Base-by-base conservation (phyloP, 2,113 vertebrate species). In the Perca flavescens region DNA sequence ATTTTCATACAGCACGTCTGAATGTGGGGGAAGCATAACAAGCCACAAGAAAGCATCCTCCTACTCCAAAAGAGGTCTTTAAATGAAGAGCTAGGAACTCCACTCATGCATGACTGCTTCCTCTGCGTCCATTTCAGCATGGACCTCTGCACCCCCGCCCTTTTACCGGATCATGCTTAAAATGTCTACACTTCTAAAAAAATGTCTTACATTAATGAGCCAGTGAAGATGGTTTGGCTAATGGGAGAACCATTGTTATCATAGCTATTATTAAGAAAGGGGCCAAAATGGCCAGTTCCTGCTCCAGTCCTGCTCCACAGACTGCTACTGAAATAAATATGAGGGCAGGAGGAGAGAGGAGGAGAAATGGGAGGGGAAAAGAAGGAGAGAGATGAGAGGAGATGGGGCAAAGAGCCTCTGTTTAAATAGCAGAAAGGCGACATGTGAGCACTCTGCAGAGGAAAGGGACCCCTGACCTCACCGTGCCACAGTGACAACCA, bases 281-380 rank as follows among this genome's bases (percentile, higher is more conserved):
- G 67, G 77, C 46, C 73, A 60, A 58, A 84, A 79, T 65, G 46
- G 81, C 60, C 71, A 40, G 28, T 49, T 22, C 22, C 62, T 86
- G 71, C 79, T 68, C 31, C 25, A 67, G 40, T 17, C 22, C 52
- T 60, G 47, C 82, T 84, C 77, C 67, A 69, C 49, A 31, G 34
- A 86, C 74, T 28, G 25, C 68, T 75, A 28, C 83, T 94, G 94
- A 94, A 95, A 95, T 91, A 94, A 93, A 93, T 89, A 95, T 93
- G 74, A 87, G 57, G 71, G 72, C 66, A 61, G 31, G 17, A n/a
- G 75, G 31, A 61, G 34, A 73, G 34, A 47, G 67, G 66, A 10
- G 22, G 68, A 72, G 40, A 47, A 19, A 74, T 3, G 36, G 61
- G 60, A 22, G 67, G 53, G 34, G 79, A 53, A 67, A 80, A 57